Percentiles rank a stretch among this genome's conserved stretches.
These are phyloP conservation scores for Chitala chitala DNA, from an alignment of 2,113 vertebrate genomes.

Conservation along the genomic window DNA sequence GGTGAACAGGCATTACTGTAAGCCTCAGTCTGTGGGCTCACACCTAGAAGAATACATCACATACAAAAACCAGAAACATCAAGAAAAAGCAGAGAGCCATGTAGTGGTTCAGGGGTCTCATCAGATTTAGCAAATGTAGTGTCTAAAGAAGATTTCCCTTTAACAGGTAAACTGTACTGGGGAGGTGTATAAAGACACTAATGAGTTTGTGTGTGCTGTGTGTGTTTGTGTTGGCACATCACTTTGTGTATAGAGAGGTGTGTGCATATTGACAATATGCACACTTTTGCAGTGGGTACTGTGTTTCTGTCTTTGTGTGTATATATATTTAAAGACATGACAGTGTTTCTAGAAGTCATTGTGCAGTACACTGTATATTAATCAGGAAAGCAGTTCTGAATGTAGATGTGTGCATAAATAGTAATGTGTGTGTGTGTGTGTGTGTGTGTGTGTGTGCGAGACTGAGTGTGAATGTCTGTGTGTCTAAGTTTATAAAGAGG, in stretches of 20 bases:
- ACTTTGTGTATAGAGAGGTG: not conserved
- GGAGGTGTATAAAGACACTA: not conserved
- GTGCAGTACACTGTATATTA: not conserved
- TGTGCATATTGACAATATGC: not conserved
- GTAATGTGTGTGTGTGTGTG: not conserved
- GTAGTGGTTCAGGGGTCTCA: not conserved
- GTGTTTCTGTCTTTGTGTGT: not conserved
- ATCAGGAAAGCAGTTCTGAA: not conserved
- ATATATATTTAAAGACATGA: not conserved
- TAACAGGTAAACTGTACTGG: not conserved
- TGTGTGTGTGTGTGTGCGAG: constrained; percentile 10
- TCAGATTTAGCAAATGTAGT: not conserved
- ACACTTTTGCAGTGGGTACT: not conserved
- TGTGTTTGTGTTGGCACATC: constrained; percentile 2
- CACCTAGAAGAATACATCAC: not conserved
- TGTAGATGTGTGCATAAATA: not conserved
- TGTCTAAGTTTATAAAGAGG: not conserved
- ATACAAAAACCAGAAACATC: not conserved
- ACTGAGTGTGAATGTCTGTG: not conserved
- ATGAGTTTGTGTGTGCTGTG: not conserved
- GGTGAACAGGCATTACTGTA: too few species aligned
- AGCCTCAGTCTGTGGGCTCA: not conserved
- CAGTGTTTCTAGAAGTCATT: not conserved
- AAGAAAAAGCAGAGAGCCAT: not conserved
- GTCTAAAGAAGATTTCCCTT: not conserved